A percentile compares a stretch with the other conserved stretches of the same genome.
Evolutionary conservation across 2,113 vertebrate genomes (phyloP).

Genomic region (Gavialis gangeticus): DNA sequence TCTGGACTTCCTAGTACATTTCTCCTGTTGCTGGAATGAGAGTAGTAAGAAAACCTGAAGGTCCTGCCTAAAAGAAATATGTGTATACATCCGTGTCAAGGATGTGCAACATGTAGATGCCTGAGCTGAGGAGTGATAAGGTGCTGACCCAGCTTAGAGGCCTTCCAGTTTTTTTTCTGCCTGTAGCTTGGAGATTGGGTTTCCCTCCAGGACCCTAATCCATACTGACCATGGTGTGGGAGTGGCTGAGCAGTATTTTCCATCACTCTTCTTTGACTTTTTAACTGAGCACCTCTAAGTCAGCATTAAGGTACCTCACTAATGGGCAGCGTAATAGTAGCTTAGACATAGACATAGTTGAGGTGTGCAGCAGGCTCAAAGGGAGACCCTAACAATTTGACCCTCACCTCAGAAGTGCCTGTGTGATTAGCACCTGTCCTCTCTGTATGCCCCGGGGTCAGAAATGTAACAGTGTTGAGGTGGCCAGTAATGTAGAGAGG

Average conservation of each 20-base stretch:
- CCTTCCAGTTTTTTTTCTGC: not conserved
- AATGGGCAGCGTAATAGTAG: not conserved
- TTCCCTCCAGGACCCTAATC: not conserved
- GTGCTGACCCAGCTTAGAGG: not conserved
- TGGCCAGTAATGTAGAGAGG: not conserved
- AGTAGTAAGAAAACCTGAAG: not conserved
- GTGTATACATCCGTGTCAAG: not conserved
- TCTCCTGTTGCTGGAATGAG: not conserved
- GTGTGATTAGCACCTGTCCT: not conserved
- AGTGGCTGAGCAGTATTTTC: not conserved
- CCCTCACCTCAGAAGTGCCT: accelerated
- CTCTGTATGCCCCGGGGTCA: accelerated
- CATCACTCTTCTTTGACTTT: not conserved
- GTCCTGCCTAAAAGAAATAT: not conserved
- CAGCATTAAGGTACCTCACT: not conserved
- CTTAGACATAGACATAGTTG: not conserved
- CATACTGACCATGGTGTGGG: not conserved
- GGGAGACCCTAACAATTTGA: not conserved
- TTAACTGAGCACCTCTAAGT: not conserved
- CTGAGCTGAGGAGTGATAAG: not conserved
- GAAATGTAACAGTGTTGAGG: not conserved
- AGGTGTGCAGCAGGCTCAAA: accelerated
- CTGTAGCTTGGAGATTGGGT: not conserved
- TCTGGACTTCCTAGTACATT: not conserved
- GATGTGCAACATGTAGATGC: not conserved